Conservation (phyloP, 2,113 vertebrate species). For the Rhombomys opimus region DNA sequence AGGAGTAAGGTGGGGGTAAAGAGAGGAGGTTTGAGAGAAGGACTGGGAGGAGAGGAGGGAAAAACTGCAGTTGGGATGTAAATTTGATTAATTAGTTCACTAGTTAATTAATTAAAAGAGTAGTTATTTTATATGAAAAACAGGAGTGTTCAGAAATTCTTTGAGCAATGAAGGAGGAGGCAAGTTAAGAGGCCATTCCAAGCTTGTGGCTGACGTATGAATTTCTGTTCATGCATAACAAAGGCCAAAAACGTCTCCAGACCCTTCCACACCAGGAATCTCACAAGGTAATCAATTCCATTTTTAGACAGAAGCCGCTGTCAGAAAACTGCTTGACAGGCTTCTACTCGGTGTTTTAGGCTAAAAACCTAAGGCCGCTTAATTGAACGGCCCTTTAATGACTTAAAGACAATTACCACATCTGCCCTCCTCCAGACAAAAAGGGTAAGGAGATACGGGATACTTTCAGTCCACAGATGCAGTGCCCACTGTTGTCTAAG, state of each 20-base stretch:
- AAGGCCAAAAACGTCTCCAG: neutral
- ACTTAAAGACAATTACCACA: neutral
- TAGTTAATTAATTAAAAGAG: too few species aligned
- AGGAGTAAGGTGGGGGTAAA: too few species aligned
- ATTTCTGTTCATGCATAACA: neutral
- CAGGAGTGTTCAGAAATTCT: neutral
- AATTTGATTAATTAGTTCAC: too few species aligned
- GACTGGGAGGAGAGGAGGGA: too few species aligned
- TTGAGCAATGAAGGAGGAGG: neutral
- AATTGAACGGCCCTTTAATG: neutral
- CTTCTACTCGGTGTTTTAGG: neutral
- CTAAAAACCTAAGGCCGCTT: neutral
- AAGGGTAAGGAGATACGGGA: neutral
- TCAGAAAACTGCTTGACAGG: neutral
- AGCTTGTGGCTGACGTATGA: neutral
- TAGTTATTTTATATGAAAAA: neutral
- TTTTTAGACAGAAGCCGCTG: neutral
- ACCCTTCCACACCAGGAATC: neutral
- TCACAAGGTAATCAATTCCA: neutral
- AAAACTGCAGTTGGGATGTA: too few species aligned
- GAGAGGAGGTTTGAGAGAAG: too few species aligned
- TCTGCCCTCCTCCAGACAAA: slow-evolving; percentile 9
- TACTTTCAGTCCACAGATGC: slow-evolving; percentile 8
- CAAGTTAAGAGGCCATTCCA: neutral
- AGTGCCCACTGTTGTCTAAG: neutral